phyloP scores from a whole-genome alignment of 2,888 invertebrate genomes.

The Drosophila affinis region DNA sequence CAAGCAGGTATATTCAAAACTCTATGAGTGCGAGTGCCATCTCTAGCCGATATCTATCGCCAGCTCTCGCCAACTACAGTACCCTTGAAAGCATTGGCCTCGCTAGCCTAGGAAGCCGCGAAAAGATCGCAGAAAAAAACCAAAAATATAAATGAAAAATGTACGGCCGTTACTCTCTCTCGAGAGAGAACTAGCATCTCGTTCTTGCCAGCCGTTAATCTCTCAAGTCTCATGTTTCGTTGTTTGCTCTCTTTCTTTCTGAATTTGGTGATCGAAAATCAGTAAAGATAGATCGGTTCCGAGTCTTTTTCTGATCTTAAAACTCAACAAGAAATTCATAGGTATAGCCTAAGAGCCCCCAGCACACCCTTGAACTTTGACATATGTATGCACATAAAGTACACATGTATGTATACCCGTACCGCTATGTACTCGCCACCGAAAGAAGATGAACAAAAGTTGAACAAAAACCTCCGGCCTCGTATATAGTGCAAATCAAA shows the following conservation, averaged over 20 bases:
- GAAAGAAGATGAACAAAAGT: constrained; percentile 6
- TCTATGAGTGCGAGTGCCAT: background rate
- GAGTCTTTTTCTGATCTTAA: background rate
- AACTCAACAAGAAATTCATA: background rate
- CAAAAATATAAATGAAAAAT: too few relatives aligned
- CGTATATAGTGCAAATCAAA: constrained; percentile 70
- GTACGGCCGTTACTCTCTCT: background rate
- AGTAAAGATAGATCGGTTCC: too few relatives aligned
- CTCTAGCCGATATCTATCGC: background rate
- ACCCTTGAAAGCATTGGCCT: too few relatives aligned
- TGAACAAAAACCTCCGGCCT: background rate
- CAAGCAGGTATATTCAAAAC: background rate
- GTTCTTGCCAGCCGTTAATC: background rate
- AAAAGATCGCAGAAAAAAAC: too few relatives aligned
- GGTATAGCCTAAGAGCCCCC: background rate
- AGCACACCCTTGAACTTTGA: constrained; percentile 5
- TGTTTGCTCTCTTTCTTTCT: background rate
- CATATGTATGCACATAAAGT: background rate
- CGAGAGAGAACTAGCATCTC: background rate
- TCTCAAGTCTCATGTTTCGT: background rate
- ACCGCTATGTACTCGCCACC: constrained; percentile 1
- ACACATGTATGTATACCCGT: background rate
- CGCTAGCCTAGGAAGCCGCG: too few relatives aligned
- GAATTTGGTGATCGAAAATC: background rate
- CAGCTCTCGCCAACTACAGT: background rate